Conservation (phyloP, 2,113 vertebrate genomes). For the Dolichotis patagonum region DNA sequence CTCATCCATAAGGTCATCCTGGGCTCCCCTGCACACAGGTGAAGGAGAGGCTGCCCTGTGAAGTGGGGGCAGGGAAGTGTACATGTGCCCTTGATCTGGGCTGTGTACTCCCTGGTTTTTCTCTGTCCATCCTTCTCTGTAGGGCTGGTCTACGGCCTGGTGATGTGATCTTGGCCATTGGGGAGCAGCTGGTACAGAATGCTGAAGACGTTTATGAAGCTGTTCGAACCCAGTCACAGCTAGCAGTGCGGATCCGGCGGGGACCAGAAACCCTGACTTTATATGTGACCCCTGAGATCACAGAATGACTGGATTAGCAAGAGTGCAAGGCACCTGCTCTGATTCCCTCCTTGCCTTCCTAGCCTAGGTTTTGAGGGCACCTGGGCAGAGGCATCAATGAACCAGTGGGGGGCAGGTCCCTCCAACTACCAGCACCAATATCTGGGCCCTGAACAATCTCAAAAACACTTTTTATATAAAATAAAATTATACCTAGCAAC, state of each 20-base stretch:
- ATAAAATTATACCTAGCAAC: conserved; percentile 81
- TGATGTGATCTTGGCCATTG: conserved; percentile 89
- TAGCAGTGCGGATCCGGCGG: conserved; percentile 91
- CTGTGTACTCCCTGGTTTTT: fast-evolving
- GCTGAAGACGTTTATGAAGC: conserved; percentile 94
- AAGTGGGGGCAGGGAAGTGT: not conserved
- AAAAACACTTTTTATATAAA: conserved; percentile 82
- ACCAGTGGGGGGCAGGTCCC: conserved; percentile 69
- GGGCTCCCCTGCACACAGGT: conserved; percentile 95
- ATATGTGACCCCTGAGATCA: conserved; percentile 91
- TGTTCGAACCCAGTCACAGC: conserved; percentile 88
- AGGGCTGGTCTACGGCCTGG: conserved; percentile 90
- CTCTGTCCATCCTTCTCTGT: fast-evolving
- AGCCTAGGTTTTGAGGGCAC: not conserved
- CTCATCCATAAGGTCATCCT: conserved; percentile 95
- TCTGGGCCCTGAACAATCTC: conserved; percentile 68
- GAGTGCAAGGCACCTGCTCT: conserved; percentile 19
- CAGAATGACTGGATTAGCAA: conserved; percentile 83
- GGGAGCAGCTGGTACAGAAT: conserved; percentile 85
- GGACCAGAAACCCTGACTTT: conserved; percentile 87
- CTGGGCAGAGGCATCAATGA: conserved; percentile 44
- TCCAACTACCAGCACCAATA: conserved; percentile 64
- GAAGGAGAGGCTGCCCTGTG: conserved; percentile 66
- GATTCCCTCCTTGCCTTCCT: conserved; percentile 34
- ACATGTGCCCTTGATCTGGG: not conserved